Base-by-base conservation (phyloP, 2,888 invertebrate genomes). In the Lithosia quadra region DNA sequence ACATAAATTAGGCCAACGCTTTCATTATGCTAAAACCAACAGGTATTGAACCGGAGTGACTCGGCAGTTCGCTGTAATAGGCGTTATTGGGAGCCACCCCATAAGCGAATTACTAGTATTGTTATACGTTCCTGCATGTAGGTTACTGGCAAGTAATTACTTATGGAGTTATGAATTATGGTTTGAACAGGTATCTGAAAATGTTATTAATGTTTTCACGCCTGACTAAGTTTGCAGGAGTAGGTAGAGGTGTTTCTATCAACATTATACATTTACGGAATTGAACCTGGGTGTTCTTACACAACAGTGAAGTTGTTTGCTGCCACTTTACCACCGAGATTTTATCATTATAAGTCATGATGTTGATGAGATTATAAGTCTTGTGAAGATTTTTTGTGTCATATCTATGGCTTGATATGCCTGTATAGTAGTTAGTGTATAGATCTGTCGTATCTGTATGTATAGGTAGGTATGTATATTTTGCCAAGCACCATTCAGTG, bases 21-120 rank as follows among this genome's bases (percentile, higher is more conserved):
- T 80, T 75, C 66, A 77, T 82, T 74, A 65, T 60, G 24, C 28
- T 71, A 72, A 80, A 82, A 80, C 80, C 82, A 82, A 80, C 65
- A 81, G 70, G 72, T 62, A 73, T 71, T 67, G 68, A 57, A 34
- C 62, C 8, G 43, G 36, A 75, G 73, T 82, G 82, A 82, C 75
- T 63, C 57, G 75, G 24, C 56, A n/a, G 18, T 39, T 64, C 13
- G 22, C 13, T 13, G n/a, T 24, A 64, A 57, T 4, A 55, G 69
- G 55, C 28, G 22, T 75, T 68, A 78, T 80, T 75, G 76, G 80
- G 49, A 69, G 64, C 57, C 63, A 58, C 68, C 28, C 69, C 75
- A 80, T 80, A 71, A 71, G 63, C 36, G 18, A 60, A 21, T 61
- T 64, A 68, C 68, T 68, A 77, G 73, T 78, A 78, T 78, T 67